phyloP scores from a whole-genome alignment of 1,140 invertebrate species.

The Heliconius hermathena region DNA sequence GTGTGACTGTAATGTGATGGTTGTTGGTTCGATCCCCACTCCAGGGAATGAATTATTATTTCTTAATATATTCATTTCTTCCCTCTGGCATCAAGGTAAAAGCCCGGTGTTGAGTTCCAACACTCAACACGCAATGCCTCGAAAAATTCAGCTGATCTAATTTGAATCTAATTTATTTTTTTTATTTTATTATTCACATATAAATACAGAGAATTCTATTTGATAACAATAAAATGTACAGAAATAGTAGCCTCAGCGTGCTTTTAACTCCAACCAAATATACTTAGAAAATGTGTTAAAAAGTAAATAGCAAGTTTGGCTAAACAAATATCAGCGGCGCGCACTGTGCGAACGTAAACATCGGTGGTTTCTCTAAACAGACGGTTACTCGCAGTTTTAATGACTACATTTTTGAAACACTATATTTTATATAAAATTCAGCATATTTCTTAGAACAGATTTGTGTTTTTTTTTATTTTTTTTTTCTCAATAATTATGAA shows the following conservation, averaged over 20 bases:
- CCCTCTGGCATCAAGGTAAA: no score
- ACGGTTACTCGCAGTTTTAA: conserved; percentile 50
- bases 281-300: conserved; percentile 45
- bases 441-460: neutral
- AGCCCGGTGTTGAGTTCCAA: no score
- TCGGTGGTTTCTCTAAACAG: conserved; percentile 53
- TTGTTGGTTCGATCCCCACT: no score
- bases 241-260: neutral
- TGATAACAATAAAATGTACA: neutral
- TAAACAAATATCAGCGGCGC: conserved; percentile 41
- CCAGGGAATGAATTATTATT: no score
- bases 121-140: no score
- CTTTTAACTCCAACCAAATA: conserved; percentile 41
- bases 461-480: neutral
- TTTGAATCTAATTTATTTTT: no score
- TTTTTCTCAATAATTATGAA: neutral
- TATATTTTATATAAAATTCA: neutral
- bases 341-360: conserved; percentile 66
- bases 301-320: conserved; percentile 45
- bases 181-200: no score
- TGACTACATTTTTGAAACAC: conserved; percentile 18
- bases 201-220: neutral
- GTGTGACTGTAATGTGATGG: no score
- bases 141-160: no score
- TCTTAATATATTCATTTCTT: no score